These are phyloP conservation scores for Aporophyla nigra DNA, from an alignment of 2,888 invertebrate genomes.

Conservation along the genomic window DNA sequence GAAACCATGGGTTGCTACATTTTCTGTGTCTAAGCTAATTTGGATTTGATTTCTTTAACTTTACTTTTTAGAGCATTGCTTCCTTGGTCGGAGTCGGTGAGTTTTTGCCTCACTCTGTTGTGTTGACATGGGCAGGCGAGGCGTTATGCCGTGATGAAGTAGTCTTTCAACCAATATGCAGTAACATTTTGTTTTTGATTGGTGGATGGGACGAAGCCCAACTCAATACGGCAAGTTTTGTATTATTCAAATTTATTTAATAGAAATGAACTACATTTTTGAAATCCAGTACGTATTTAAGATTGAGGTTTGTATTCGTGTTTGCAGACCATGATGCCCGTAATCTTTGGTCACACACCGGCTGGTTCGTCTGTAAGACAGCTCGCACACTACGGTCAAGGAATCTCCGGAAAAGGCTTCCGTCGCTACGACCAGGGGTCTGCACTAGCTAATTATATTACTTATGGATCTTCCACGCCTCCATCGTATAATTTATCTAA, in stretches of 20 bases:
- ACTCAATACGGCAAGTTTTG: slow-evolving; percentile 55
- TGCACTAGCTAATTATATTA: slow-evolving; percentile 84
- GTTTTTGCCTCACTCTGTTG: slow-evolving; percentile 91
- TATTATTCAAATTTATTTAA: neutral
- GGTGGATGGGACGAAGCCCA: slow-evolving; percentile 91
- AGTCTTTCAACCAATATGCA: slow-evolving; percentile 91
- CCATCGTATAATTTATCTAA: slow-evolving; percentile 91
- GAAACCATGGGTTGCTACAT: neutral
- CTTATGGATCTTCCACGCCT: slow-evolving; percentile 90
- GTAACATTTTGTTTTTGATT: slow-evolving; percentile 92
- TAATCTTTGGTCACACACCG: slow-evolving; percentile 92
- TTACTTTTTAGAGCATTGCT: slow-evolving; percentile 75
- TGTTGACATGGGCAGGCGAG: slow-evolving; percentile 87
- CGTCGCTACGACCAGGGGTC: slow-evolving; percentile 91
- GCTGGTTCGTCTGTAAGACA: slow-evolving; percentile 93
- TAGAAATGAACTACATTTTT: neutral
- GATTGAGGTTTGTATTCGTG: neutral
- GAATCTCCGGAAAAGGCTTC: slow-evolving; percentile 88
- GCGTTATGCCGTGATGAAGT: slow-evolving; percentile 90
- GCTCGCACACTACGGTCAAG: slow-evolving; percentile 93
- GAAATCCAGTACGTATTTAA: neutral
- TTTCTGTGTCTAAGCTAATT: neutral
- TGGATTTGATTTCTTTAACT: neutral
- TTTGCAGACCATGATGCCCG: slow-evolving; percentile 92
- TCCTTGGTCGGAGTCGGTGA: slow-evolving; percentile 91